A percentile compares a stretch with the other conserved stretches of the same genome.
These are phyloP conservation scores for Mirza zaza DNA, from an alignment of 2,113 vertebrate genomes.

Conservation along the genomic window DNA sequence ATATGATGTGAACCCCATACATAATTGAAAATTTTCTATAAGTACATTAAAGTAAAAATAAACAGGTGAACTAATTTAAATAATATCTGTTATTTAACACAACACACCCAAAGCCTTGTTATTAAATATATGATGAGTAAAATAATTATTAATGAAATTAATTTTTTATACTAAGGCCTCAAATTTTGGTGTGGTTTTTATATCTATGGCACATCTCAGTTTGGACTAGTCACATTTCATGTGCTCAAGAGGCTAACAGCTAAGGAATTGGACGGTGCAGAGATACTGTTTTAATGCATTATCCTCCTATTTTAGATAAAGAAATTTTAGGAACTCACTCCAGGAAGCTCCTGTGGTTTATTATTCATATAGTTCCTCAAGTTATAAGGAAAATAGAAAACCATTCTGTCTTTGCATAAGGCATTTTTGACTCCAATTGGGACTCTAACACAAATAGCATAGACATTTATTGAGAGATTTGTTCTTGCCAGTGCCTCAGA, in stretches of 20 bases:
- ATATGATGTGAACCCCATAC: not conserved
- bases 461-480: not conserved
- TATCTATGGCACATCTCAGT: not conserved
- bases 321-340: not conserved
- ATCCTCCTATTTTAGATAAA: constrained; percentile 46
- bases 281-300: not conserved
- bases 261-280: not conserved
- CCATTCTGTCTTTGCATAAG: not conserved
- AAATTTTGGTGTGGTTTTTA: not conserved
- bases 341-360: not conserved
- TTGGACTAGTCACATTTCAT: not conserved
- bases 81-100: not conserved
- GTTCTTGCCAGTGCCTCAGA: not conserved
- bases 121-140: not conserved
- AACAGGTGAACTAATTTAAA: not conserved
- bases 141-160: not conserved
- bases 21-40: not conserved
- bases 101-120: not conserved
- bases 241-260: not conserved
- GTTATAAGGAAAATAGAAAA: not conserved
- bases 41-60: not conserved
- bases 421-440: constrained; percentile 34
- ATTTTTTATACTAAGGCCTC: not conserved
- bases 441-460: not conserved
- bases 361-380: not conserved